Evolutionary conservation across 2,888 invertebrate species (phyloP).

Genomic region (Spilarctia lutea): DNA sequence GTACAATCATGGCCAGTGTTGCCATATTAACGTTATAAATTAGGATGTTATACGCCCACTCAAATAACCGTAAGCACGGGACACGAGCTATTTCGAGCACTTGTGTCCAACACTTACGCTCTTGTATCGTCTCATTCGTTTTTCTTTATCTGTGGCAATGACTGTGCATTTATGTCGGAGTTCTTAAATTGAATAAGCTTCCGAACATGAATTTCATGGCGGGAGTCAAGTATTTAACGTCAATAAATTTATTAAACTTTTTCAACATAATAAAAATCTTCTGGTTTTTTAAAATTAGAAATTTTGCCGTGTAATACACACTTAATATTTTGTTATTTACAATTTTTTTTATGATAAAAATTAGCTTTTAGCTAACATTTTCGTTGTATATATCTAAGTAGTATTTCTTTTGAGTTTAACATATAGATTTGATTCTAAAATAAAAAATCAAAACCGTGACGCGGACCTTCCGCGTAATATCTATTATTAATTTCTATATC

Average conservation of each 20-base stretch:
- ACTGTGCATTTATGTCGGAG: constrained; percentile 14
- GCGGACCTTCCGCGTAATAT: not conserved
- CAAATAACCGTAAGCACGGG: constrained; percentile 81
- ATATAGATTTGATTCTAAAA: not conserved
- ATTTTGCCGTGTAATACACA: not conserved
- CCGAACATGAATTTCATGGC: not conserved
- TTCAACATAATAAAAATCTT: not conserved
- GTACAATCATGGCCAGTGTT: constrained; percentile 66
- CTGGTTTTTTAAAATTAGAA: not conserved
- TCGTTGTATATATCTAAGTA: not conserved
- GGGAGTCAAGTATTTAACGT: not conserved
- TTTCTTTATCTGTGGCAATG: constrained; percentile 59
- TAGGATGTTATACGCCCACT: constrained; percentile 81
- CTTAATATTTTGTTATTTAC: too few relatives aligned
- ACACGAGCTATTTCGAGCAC: constrained; percentile 77
- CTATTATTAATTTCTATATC: not conserved
- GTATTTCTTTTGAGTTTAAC: not conserved
- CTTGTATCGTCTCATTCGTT: constrained; percentile 62
- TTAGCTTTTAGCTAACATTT: not conserved
- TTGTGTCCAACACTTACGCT: constrained; percentile 69
- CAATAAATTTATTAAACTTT: not conserved
- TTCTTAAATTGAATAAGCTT: constrained; percentile 13
- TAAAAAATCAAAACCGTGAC: not conserved
- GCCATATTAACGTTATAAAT: constrained; percentile 84
- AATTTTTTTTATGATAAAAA: too few relatives aligned